phyloP scores from a whole-genome alignment of 2,888 invertebrate genomes.

The Athalia circularis region DNA sequence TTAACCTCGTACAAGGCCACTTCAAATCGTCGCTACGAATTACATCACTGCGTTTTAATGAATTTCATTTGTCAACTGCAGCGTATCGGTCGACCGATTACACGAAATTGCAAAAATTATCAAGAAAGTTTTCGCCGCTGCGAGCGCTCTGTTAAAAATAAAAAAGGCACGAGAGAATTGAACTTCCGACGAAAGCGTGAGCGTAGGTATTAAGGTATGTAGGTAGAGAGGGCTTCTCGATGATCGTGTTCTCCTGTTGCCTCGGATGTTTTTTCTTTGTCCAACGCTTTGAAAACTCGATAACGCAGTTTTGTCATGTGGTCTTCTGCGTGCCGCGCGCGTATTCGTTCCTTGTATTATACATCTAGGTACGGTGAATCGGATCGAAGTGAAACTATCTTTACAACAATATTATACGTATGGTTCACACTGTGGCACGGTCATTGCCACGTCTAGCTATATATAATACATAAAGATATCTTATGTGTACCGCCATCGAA shows the following conservation, averaged over 20 bases:
- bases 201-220: constrained; percentile 39
- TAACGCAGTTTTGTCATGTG: constrained; percentile 5
- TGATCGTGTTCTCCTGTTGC: constrained; percentile 68
- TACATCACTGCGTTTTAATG: too few species aligned
- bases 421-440: too few species aligned
- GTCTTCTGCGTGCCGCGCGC: constrained; percentile 40
- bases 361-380: background rate
- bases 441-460: background rate
- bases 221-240: constrained; percentile 52
- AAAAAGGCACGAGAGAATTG: too few species aligned
- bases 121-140: too few species aligned
- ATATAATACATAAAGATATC: background rate
- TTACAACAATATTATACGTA: too few species aligned
- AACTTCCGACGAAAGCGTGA: background rate
- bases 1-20: too few species aligned
- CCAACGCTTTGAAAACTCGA: constrained; percentile 57
- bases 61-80: too few species aligned
- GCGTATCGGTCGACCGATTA: too few species aligned
- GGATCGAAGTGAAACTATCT: too few species aligned
- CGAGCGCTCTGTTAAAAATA: too few species aligned
- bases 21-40: too few species aligned
- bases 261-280: constrained; percentile 72
- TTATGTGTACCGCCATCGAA: constrained; percentile 4
- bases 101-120: too few species aligned
- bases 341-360: constrained; percentile 33